These are phyloP conservation scores for Pagetopsis macropterus DNA, from an alignment of 2,797 vertebrate species.

Conservation along the genomic window DNA sequence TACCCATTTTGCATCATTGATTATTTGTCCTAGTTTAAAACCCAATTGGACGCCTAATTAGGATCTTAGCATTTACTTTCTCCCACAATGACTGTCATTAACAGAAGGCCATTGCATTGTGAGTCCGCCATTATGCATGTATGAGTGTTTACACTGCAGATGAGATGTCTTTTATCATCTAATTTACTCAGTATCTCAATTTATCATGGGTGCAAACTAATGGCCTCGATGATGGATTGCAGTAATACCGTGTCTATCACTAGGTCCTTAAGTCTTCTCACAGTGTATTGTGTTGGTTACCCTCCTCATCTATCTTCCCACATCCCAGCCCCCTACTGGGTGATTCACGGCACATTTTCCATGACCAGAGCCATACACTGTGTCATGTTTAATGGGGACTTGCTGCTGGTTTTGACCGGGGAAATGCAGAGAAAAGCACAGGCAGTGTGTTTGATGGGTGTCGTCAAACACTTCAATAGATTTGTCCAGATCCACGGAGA, in stretches of 20 bases:
- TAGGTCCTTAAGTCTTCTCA: slow-evolving; percentile 58
- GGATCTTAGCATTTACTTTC: slow-evolving; percentile 59
- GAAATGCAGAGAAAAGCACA: slow-evolving; percentile 19
- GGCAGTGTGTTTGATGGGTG: slow-evolving; percentile 12
- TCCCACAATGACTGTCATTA: slow-evolving; percentile 15
- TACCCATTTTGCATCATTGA: slow-evolving; percentile 55
- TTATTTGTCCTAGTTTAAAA: slow-evolving; percentile 66
- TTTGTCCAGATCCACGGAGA: slow-evolving; percentile 23
- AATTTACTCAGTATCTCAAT: slow-evolving; percentile 49
- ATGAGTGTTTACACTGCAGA: slow-evolving; percentile 37
- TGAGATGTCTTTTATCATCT: slow-evolving; percentile 38
- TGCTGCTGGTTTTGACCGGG: slow-evolving; percentile 34
- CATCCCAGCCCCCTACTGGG: slow-evolving; percentile 41
- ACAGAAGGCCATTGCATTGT: background rate
- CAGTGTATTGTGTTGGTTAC: slow-evolving; percentile 58
- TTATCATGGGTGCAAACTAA: slow-evolving; percentile 60
- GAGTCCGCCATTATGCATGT: slow-evolving; percentile 26
- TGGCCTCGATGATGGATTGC: slow-evolving; percentile 66
- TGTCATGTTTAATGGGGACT: slow-evolving; percentile 47
- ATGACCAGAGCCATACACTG: slow-evolving; percentile 33
- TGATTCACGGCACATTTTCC: slow-evolving; percentile 38
- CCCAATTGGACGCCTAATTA: slow-evolving; percentile 69
- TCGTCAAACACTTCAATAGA: slow-evolving; percentile 28
- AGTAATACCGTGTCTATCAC: slow-evolving; percentile 64
- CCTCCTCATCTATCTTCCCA: slow-evolving; percentile 59